Conservation (phyloP, 2,797 vertebrate species). For the Sebastes oblongus region DNA sequence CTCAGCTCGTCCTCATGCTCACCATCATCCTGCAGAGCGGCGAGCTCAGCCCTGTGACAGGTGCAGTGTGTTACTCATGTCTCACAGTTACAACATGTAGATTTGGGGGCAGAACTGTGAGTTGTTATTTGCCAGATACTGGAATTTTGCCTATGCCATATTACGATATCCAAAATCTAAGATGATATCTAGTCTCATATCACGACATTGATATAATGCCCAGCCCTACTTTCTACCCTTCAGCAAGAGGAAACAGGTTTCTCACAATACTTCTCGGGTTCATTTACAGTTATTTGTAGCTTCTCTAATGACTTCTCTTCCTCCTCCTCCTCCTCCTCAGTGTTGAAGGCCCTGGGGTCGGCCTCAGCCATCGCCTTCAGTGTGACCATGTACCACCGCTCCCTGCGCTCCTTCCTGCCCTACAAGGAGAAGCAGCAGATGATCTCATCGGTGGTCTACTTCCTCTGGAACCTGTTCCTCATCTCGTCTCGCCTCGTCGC, state of each 20-base stretch:
- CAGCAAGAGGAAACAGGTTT: background rate
- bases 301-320: background rate
- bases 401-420: conserved; percentile 83
- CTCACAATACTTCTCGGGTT: background rate
- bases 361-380: conserved; percentile 81
- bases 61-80: background rate
- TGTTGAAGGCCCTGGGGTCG: conserved; percentile 78
- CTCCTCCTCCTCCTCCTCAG: conserved; percentile 74
- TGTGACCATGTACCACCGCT: conserved; percentile 87
- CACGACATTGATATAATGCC: too few relatives aligned
- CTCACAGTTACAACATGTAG: too few relatives aligned
- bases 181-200: too few relatives aligned
- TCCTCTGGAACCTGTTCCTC: conserved; percentile 89
- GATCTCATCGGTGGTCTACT: conserved; percentile 76
- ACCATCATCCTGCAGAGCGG: conserved; percentile 74
- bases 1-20: conserved; percentile 88
- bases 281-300: background rate
- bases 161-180: too few relatives aligned
- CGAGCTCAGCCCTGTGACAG: conserved; percentile 71
- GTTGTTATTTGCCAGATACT: too few relatives aligned
- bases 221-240: background rate
- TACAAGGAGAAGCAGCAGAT: conserved; percentile 69
- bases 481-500: conserved; percentile 82
- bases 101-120: too few relatives aligned
- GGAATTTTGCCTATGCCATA: too few relatives aligned